Evolutionary conservation across 2,888 invertebrate species (phyloP).

Genomic region (Euzetes globulus): DNA sequence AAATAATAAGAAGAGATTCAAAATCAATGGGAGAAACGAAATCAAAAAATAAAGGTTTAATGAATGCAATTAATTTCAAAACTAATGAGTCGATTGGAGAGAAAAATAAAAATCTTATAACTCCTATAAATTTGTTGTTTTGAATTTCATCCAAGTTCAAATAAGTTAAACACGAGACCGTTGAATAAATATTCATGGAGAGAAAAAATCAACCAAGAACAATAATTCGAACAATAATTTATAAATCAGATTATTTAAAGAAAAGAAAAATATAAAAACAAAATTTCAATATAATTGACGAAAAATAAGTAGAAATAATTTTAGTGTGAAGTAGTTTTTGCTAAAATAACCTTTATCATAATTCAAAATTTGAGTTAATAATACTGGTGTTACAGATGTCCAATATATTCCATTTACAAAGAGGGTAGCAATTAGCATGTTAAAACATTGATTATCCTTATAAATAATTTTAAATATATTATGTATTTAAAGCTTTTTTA

Average conservation of each 20-base stretch:
- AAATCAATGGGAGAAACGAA: background rate
- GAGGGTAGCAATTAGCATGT: too few relatives aligned
- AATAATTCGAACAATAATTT: background rate
- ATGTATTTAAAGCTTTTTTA: background rate
- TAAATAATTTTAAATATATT: background rate
- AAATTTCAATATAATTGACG: too few relatives aligned
- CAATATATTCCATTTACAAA: too few relatives aligned
- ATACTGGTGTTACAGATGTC: too few relatives aligned
- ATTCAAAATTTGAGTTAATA: too few relatives aligned
- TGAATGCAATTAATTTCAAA: background rate
- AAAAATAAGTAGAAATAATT: too few relatives aligned
- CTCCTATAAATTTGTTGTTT: background rate
- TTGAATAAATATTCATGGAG: background rate
- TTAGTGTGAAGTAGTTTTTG: too few relatives aligned
- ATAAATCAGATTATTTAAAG: background rate
- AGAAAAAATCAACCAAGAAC: background rate
- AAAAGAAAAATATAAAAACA: too few relatives aligned
- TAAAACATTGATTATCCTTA: background rate
- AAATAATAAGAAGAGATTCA: background rate
- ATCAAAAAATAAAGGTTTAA: background rate
- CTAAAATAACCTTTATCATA: too few relatives aligned
- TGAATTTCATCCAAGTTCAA: background rate
- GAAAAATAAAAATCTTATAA: background rate
- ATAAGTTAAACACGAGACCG: slow-evolving; percentile 9
- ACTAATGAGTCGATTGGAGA: background rate